Base-by-base conservation (phyloP, 2,797 vertebrate species). In the Pogoniulus pusillus region DNA sequence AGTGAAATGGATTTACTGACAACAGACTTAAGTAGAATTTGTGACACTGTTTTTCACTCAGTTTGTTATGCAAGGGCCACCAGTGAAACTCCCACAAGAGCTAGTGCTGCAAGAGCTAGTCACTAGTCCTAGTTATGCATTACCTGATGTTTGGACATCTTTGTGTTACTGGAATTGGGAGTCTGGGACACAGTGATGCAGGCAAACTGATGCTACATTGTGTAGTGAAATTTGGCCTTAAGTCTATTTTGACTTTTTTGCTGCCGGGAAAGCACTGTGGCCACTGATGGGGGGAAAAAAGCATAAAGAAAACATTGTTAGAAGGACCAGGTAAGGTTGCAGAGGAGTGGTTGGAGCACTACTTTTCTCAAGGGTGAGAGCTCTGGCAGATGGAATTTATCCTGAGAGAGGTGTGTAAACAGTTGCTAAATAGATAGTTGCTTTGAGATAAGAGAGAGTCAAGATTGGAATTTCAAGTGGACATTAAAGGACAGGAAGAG, bases 11-110 rank as follows among this genome's bases (percentile, higher is more conserved):
- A 6, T 65, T 43, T 58, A 85, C n/a, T 84, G 29, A 16, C 45
- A 39, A 19, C 16, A 37, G 54, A n/a, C 3, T 13, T 69, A 39
- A 37, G 10, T 57, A 37, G 24, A 74, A 26, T 32, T 75, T 80
- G 26, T 82, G 59, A 4, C 34, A 51, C 14, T 15, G 39, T 69
- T 85, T 18, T 74, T 85, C 0, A 1, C 37, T 74, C 3, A 55
- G 49, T 60, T 20, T 89, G 35, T 66, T 1, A 1, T 27, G 3
- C 49, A 15, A 49, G 10, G 27, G 10, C 54, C 8, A 39, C 20
- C 22, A 3, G 2, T 22, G 39, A 71, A 14, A 7, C 30, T 65
- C 0, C 0, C 39, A 24, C 0, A 2, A 29, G 20, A 51, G 15
- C 37, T 20, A n/a, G n/a, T n/a, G n/a, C n/a, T n/a, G n/a, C n/a